These are phyloP conservation scores for Recurvirostra avosetta DNA, from an alignment of 2,113 vertebrate genomes.

Conservation along the genomic window DNA sequence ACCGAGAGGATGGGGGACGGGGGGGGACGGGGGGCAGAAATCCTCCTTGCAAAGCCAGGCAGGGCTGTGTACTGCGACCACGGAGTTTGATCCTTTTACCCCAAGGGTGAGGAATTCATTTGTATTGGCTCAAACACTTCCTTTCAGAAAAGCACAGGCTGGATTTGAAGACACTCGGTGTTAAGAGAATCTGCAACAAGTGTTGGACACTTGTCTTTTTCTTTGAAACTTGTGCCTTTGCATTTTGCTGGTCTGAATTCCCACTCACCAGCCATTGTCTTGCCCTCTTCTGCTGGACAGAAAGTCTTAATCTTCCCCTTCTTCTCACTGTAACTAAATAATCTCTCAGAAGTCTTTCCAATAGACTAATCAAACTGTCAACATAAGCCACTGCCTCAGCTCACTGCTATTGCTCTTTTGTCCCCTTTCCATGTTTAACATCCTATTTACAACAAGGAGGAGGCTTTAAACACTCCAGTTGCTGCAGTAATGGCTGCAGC, in stretches of 20 bases:
- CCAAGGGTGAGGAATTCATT: background rate
- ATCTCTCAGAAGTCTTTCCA: constrained; percentile 63
- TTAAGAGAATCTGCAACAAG: background rate
- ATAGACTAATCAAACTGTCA: constrained; percentile 67
- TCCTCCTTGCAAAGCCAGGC: background rate
- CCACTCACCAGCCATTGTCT: constrained; percentile 46
- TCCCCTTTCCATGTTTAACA: constrained; percentile 41
- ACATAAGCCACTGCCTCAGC: constrained; percentile 53
- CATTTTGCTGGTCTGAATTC: background rate
- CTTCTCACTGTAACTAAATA: constrained; percentile 52
- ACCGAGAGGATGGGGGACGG: no score
- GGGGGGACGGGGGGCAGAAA: no score
- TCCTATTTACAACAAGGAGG: constrained; percentile 32
- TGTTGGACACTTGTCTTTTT: background rate
- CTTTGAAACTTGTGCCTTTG: constrained; percentile 8
- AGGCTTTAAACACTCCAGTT: background rate
- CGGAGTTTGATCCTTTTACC: background rate
- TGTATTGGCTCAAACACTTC: background rate
- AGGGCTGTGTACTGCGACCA: background rate
- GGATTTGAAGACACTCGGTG: background rate
- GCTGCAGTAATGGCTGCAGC: background rate
- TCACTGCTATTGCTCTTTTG: constrained; percentile 51
- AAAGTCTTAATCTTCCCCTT: constrained; percentile 63
- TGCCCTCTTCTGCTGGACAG: constrained; percentile 33
- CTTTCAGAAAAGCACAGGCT: background rate